Evolutionary conservation across 2,797 vertebrate genomes (phyloP).

Genomic region (Nannoperca australis): DNA sequence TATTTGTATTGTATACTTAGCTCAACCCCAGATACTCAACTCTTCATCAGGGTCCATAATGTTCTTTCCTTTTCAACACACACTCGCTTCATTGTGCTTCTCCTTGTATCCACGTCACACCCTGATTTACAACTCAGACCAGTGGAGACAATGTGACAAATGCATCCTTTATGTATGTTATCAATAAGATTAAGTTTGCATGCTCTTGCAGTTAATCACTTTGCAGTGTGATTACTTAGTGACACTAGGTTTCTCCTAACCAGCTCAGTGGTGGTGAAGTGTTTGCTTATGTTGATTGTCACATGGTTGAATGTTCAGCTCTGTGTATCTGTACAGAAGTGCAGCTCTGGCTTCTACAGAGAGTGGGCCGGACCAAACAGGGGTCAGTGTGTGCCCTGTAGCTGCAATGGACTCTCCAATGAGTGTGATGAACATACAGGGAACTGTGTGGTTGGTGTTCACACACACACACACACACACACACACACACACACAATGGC

Average conservation of each 20-base stretch:
- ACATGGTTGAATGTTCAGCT: constrained; percentile 1
- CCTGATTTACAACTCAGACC: constrained; percentile 9
- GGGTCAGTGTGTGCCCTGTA: constrained; percentile 88
- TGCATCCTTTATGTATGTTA: neutral
- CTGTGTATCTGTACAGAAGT: constrained; percentile 78
- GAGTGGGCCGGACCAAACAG: constrained; percentile 67
- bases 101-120: neutral
- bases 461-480: neutral
- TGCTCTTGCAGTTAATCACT: neutral
- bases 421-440: constrained; percentile 87
- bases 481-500: neutral
- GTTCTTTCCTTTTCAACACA: neutral
- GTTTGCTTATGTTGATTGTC: constrained; percentile 19
- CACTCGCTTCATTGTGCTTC: neutral
- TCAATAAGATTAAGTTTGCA: neutral
- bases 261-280: neutral
- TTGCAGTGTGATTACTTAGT: neutral
- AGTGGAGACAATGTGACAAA: neutral
- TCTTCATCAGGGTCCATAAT: neutral
- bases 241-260: neutral
- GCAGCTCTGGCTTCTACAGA: constrained; percentile 87
- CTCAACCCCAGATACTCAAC: neutral
- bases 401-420: constrained; percentile 88
- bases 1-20: neutral
- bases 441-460: constrained; percentile 87